Conservation (phyloP, 2,888 invertebrate species). For the Leuctra nigra region DNA sequence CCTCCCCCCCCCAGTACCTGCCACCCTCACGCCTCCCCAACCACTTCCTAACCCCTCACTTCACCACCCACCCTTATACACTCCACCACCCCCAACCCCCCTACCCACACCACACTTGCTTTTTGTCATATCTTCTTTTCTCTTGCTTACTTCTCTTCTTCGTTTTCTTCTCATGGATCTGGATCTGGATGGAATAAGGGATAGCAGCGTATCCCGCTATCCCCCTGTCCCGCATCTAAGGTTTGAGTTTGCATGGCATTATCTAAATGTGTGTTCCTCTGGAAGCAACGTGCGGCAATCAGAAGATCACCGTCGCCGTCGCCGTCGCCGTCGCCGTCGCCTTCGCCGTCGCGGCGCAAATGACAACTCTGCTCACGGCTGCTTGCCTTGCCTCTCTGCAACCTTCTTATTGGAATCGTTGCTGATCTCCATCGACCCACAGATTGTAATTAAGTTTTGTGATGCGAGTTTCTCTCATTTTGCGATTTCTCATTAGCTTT, state of each 20-base stretch:
- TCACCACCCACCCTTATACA: slow-evolving; percentile 3
- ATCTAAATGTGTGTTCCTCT: slow-evolving; percentile 3
- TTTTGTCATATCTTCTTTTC: slow-evolving; percentile 1
- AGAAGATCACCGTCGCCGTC: background rate
- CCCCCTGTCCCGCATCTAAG: background rate
- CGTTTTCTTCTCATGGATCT: too few species aligned
- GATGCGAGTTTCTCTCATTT: slow-evolving; percentile 1
- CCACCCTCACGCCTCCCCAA: slow-evolving; percentile 2
- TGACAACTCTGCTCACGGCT: too few species aligned
- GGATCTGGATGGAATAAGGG: too few species aligned
- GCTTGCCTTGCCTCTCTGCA: too few species aligned
- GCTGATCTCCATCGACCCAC: background rate
- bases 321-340: too few species aligned
- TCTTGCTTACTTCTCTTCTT: background rate
- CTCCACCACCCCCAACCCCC: background rate
- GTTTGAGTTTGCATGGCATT: slow-evolving; percentile 2
- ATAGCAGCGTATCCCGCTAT: slow-evolving; percentile 4
- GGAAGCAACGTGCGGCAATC: background rate
- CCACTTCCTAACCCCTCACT: background rate
- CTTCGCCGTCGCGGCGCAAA: too few species aligned
- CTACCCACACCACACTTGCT: background rate
- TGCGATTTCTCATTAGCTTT: slow-evolving; percentile 12
- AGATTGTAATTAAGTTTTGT: slow-evolving; percentile 13
- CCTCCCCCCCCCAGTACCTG: slow-evolving; percentile 3
- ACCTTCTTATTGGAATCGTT: background rate